Conservation (phyloP, 2,113 vertebrate genomes). For the Cacatua alba region DNA sequence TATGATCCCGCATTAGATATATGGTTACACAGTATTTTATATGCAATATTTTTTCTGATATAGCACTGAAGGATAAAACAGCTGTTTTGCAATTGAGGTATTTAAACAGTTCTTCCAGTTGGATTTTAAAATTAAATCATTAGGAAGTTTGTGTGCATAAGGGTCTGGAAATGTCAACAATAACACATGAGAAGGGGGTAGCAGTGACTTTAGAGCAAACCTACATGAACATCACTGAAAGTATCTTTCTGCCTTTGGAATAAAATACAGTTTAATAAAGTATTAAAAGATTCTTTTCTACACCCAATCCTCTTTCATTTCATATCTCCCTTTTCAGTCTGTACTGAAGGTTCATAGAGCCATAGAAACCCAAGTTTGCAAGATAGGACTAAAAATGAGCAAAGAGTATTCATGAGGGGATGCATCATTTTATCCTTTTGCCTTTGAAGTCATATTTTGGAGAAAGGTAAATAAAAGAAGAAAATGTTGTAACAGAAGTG, state of each 20-base stretch:
- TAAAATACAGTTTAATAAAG: neutral
- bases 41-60: neutral
- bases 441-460: neutral
- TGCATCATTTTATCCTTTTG: neutral
- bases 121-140: neutral
- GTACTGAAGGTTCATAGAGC: neutral
- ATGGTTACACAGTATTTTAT: neutral
- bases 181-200: neutral
- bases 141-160: neutral
- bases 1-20: neutral
- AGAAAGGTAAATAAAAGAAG: neutral
- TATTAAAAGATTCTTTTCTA: neutral
- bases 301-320: neutral
- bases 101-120: neutral
- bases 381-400: neutral
- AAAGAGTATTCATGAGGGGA: neutral
- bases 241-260: neutral
- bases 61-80: neutral
- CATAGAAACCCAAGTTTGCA: neutral
- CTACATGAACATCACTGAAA: neutral
- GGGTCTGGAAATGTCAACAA: neutral
- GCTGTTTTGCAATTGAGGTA: neutral
- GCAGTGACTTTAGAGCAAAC: neutral
- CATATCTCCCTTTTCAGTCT: neutral
- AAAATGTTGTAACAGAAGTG: neutral